Percentiles rank a stretch among this genome's conserved stretches.
phyloP scores from a whole-genome alignment of 2,888 invertebrate genomes.

The Amiota mariae region DNA sequence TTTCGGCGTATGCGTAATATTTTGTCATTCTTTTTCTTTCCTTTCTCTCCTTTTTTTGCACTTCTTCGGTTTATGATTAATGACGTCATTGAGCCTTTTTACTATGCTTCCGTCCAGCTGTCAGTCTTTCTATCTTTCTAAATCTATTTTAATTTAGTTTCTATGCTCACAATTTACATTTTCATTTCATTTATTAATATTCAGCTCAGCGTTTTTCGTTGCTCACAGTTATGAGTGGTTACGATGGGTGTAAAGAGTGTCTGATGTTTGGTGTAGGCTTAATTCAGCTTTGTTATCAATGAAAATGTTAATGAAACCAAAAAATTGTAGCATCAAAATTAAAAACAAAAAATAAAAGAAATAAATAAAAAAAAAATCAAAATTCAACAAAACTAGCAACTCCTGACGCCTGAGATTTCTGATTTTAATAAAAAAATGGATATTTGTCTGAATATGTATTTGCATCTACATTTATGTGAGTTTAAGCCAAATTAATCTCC shows the following conservation, averaged over 20 bases:
- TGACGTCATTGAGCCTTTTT: constrained; percentile 1
- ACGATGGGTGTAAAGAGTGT: not conserved
- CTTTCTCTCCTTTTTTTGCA: not conserved
- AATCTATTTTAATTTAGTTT: constrained; percentile 56
- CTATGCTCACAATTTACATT: constrained; percentile 57
- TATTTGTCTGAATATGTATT: not conserved
- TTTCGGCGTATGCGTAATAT: not conserved
- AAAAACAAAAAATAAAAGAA: not conserved
- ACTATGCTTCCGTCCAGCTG: not conserved
- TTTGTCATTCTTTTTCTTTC: not conserved
- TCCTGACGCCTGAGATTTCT: not conserved
- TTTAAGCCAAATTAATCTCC: not conserved
- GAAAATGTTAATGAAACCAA: constrained; percentile 17
- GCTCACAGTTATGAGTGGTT: not conserved
- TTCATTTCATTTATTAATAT: constrained; percentile 40
- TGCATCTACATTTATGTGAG: not conserved
- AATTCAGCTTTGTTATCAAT: not conserved
- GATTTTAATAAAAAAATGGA: constrained; percentile 12
- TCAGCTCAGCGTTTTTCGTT: constrained; percentile 4
- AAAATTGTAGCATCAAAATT: constrained; percentile 15
- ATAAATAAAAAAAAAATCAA: not conserved
- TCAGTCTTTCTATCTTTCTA: not conserved
- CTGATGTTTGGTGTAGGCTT: constrained; percentile 20
- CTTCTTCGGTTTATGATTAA: not conserved
- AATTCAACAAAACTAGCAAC: not conserved